These are phyloP conservation scores for Doris montereyensis DNA, from an alignment of 2,888 invertebrate genomes.

Conservation along the genomic window DNA sequence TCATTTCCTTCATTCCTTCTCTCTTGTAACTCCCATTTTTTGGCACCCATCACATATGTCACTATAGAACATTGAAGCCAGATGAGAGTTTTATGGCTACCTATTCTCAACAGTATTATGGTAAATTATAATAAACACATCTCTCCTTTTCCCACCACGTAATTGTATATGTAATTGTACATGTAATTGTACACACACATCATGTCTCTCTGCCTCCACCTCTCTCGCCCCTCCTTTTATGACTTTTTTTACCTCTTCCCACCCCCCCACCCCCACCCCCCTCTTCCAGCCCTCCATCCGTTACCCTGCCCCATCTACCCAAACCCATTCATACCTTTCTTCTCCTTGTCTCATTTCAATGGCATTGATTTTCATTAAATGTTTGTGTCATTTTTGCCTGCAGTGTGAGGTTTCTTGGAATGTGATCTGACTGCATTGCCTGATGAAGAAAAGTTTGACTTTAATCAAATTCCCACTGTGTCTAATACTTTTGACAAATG, in stretches of 20 bases:
- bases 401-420: too few species aligned
- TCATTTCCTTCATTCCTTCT: background rate
- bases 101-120: too few species aligned
- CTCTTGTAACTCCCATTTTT: background rate
- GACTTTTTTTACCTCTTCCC: background rate
- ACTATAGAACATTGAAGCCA: too few species aligned
- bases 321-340: background rate
- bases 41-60: too few species aligned
- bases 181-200: background rate
- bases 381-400: too few species aligned
- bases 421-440: too few species aligned
- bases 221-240: background rate
- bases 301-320: background rate
- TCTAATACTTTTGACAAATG: too few species aligned
- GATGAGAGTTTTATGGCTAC: too few species aligned
- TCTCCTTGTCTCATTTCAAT: background rate
- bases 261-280: background rate
- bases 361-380: too few species aligned
- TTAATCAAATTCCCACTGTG: too few species aligned
- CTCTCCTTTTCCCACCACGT: background rate
- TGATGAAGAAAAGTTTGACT: too few species aligned
- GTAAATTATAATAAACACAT: too few species aligned
- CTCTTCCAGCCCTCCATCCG: background rate
- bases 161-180: constrained; percentile 2
- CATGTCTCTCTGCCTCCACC: background rate